Conservation (phyloP, 1,140 invertebrate genomes). For the Hydropsyche tenuis region DNA sequence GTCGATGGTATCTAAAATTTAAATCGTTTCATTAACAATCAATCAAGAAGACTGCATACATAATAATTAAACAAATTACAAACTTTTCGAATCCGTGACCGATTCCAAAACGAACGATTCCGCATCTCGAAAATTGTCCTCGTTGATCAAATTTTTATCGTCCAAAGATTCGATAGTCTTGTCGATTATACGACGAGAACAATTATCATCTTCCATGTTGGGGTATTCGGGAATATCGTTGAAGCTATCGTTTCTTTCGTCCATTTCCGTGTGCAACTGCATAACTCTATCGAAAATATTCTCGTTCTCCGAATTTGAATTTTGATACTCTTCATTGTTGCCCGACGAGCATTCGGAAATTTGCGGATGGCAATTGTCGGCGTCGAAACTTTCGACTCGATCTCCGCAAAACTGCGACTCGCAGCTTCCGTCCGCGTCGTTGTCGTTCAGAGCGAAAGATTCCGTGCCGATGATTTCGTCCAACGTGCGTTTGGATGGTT, state of each 20-base stretch:
- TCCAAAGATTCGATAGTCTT: slow-evolving; percentile 23
- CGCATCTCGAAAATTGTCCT: slow-evolving; percentile 58
- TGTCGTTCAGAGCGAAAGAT: background rate
- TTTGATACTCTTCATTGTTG: slow-evolving; percentile 42
- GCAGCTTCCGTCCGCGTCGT: background rate
- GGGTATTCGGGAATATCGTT: background rate
- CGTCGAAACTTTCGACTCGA: background rate
- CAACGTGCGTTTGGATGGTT: background rate
- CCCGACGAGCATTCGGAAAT: slow-evolving; percentile 48
- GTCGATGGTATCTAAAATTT: background rate
- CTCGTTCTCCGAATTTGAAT: background rate
- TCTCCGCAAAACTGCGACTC: background rate
- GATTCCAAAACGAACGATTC: slow-evolving; percentile 62
- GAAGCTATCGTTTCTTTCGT: background rate
- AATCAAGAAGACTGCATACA: too few species aligned
- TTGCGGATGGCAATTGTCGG: background rate
- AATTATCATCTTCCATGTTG: slow-evolving; percentile 28
- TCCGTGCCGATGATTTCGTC: slow-evolving; percentile 11
- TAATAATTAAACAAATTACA: background rate
- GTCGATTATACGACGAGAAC: slow-evolving; percentile 30
- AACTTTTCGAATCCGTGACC: slow-evolving; percentile 54
- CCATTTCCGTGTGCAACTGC: background rate
- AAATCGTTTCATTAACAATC: too few species aligned
- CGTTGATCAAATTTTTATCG: slow-evolving; percentile 40
- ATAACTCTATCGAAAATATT: background rate